Evolutionary conservation across 2,888 invertebrate genomes (phyloP), one percentile per base, ranked within the genome.

Genomic region (Drosophila kuntzei): DNA sequence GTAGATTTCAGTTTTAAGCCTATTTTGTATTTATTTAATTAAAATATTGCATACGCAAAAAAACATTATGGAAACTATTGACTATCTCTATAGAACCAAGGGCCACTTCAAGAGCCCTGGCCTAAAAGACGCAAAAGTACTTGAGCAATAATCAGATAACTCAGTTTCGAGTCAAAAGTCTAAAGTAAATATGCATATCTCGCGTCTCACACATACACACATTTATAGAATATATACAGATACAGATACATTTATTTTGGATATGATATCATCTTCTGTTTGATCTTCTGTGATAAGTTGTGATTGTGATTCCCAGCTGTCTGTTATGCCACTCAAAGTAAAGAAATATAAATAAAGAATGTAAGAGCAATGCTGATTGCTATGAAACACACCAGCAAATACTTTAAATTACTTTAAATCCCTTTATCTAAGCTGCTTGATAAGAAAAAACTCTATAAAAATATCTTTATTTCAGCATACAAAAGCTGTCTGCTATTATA

Each of bases 121-220:
- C 71, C 61, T 27, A 51, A 69, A 71, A 71, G 43, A 63, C 43
- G 46, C 4, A 12, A 32, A 32, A 22, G 11, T 46, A 47, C 76
- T 71, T 76, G 51, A 54, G 47, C 29, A 71, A 76, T 36, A 65
- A 36, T 22, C 59, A 65, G 76, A 73, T 76, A 76, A 65, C 51
- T 60, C 51, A 18, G 37, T 54, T 64, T 18, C 43, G 54, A 53
- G 36, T 53, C 39, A 41, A 59, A 59, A 76, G 50, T 51, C 65
- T 39, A 47, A 55, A 53, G 22, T 49, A 51, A 72, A 75, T 55
- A 70, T 46, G 29, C 47, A 61, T 60, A 44, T 43, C 29, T 32
- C 20, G 43, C 3, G n/a, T n/a, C n/a, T n/a, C n/a, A 39, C 18
- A 47, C 11, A 27, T 5, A 37, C n/a, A 9, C 12, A 12, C 22